Percentiles rank a stretch among this genome's conserved stretches.
phyloP scores from a whole-genome alignment of 2,888 invertebrate genomes.

The Cetonia aurata region DNA sequence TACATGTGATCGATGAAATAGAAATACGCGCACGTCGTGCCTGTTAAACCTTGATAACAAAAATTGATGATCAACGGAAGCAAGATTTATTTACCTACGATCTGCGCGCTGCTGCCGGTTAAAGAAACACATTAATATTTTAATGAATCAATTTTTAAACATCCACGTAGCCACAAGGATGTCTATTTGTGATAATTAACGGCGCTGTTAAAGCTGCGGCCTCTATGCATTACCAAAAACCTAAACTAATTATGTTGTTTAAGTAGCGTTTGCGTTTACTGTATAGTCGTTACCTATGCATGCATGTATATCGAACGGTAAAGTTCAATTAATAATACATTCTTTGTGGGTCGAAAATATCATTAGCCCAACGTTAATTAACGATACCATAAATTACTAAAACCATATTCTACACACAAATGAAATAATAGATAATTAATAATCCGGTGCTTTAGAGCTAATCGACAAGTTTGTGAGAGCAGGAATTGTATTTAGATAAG shows the following conservation, averaged over 20 bases:
- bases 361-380: slow-evolving; percentile 36
- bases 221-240: slow-evolving; percentile 33
- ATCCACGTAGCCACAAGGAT: slow-evolving; percentile 33
- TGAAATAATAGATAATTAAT: slow-evolving; percentile 40
- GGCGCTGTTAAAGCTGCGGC: slow-evolving; percentile 31
- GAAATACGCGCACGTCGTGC: slow-evolving; percentile 12
- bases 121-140: slow-evolving; percentile 38
- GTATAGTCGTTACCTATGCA: background rate
- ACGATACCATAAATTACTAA: slow-evolving; percentile 32
- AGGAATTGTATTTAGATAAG: background rate
- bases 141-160: slow-evolving; percentile 43
- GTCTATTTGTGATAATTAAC: slow-evolving; percentile 39
- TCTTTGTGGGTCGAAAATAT: slow-evolving; percentile 26
- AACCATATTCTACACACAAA: slow-evolving; percentile 12
- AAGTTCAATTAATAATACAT: slow-evolving; percentile 14
- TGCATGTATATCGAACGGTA: slow-evolving; percentile 5
- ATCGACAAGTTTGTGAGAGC: slow-evolving; percentile 7
- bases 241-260: slow-evolving; percentile 36
- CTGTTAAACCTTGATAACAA: slow-evolving; percentile 37
- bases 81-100: slow-evolving; percentile 39
- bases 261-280: slow-evolving; percentile 23
- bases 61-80: slow-evolving; percentile 37
- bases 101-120: slow-evolving; percentile 15
- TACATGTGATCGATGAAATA: slow-evolving; percentile 27
- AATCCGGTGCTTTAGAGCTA: slow-evolving; percentile 3